Evolutionary conservation across 2,113 vertebrate species (phyloP).

Genomic region (Thunnus thynnus): DNA sequence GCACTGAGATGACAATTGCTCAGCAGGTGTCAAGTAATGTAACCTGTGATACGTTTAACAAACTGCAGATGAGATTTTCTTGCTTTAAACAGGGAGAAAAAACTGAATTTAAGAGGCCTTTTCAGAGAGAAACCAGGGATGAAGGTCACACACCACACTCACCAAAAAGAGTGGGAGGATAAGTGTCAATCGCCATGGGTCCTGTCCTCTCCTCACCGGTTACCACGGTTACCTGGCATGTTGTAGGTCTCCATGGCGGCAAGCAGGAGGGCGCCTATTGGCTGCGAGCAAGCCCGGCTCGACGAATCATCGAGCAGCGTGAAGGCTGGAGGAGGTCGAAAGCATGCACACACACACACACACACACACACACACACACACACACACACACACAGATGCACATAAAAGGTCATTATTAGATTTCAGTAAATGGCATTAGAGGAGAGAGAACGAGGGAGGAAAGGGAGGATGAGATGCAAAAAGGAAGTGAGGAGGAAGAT

Average conservation of each 20-base stretch:
- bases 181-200: constrained; percentile 76
- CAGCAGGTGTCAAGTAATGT: too few species aligned
- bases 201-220: constrained; percentile 55
- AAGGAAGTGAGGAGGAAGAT: not conserved
- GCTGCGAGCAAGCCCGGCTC: constrained; percentile 86
- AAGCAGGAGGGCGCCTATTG: constrained; percentile 87
- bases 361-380: not conserved
- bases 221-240: constrained; percentile 87
- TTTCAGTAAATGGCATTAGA: constrained; percentile 44
- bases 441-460: not conserved
- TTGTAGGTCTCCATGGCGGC: constrained; percentile 86
- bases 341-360: too few species aligned
- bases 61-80: too few species aligned
- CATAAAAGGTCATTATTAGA: constrained; percentile 68
- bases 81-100: not conserved
- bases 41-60: too few species aligned
- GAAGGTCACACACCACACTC: constrained; percentile 73
- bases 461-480: not conserved
- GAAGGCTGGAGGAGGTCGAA: constrained; percentile 84
- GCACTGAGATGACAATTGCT: too few species aligned
- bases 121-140: constrained; percentile 49
- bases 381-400: not conserved
- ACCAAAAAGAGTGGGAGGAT: constrained; percentile 70
- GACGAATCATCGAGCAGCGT: constrained; percentile 86
- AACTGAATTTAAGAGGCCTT: not conserved